These are phyloP conservation scores for Protodeltote pygarga DNA, from an alignment of 2,888 invertebrate genomes.

Conservation along the genomic window DNA sequence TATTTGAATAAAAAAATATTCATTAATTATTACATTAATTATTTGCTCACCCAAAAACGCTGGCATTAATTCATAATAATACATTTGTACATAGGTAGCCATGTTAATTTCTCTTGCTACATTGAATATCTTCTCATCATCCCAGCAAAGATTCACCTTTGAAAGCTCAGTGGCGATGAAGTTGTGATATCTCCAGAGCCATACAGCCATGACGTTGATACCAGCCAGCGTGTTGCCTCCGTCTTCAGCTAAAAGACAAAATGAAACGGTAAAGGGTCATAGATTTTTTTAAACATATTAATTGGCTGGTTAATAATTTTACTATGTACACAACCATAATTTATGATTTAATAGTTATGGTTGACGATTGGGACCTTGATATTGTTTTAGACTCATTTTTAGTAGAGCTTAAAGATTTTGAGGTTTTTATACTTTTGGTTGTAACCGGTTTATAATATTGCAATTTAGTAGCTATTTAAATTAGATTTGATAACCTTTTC, in stretches of 20 bases:
- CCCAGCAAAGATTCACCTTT: slow-evolving; percentile 63
- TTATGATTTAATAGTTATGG: too few relatives aligned
- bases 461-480: too few relatives aligned
- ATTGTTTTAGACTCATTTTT: too few relatives aligned
- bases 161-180: slow-evolving; percentile 54
- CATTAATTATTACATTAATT: not conserved
- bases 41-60: slow-evolving; percentile 57
- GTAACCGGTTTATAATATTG: too few relatives aligned
- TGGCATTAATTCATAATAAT: slow-evolving; percentile 62
- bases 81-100: slow-evolving; percentile 56
- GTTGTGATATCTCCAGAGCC: slow-evolving; percentile 66
- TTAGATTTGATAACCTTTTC: too few relatives aligned
- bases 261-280: not conserved
- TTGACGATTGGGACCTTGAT: too few relatives aligned
- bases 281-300: too few relatives aligned
- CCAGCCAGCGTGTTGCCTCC: slow-evolving; percentile 54
- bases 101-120: slow-evolving; percentile 66
- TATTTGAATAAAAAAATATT: too few relatives aligned
- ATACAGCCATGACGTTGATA: slow-evolving; percentile 58
- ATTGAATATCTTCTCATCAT: slow-evolving; percentile 59
- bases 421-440: too few relatives aligned
- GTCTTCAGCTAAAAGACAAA: slow-evolving; percentile 54
- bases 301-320: too few relatives aligned
- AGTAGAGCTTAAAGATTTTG: too few relatives aligned
- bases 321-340: too few relatives aligned